Conservation (phyloP, 2,113 vertebrate genomes). For the Tretioscincus oriximinensis region DNA sequence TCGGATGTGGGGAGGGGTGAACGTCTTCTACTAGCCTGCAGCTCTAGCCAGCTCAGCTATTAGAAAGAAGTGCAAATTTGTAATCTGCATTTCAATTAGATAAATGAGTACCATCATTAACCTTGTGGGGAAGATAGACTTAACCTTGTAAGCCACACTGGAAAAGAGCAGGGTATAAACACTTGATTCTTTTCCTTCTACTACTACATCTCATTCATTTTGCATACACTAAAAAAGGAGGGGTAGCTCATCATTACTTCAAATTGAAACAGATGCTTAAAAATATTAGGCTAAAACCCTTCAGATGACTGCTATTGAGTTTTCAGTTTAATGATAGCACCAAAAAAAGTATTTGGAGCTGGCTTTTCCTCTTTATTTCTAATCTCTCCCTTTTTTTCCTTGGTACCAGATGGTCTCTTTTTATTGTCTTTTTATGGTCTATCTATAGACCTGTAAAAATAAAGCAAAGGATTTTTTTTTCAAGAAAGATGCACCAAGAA, state of each 20-base stretch:
- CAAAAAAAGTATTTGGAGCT: not conserved
- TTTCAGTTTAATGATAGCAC: not conserved
- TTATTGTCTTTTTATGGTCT: constrained; percentile 16
- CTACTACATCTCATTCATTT: not conserved
- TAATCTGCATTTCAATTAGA: too few relatives aligned
- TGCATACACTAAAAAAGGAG: not conserved
- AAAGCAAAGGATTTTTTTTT: not conserved
- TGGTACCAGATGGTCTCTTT: constrained; percentile 14
- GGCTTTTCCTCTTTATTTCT: too few relatives aligned
- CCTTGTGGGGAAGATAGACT: too few relatives aligned
- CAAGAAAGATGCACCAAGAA: constrained; percentile 3
- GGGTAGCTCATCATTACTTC: not conserved
- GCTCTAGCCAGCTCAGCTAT: too few relatives aligned
- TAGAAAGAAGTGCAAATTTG: too few relatives aligned
- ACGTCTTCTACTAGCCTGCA: too few relatives aligned
- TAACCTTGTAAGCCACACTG: too few relatives aligned
- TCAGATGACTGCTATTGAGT: not conserved
- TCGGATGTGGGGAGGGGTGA: too few relatives aligned
- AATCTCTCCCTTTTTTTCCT: not conserved
- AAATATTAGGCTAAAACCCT: not conserved
- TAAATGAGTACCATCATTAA: too few relatives aligned
- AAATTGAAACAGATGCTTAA: not conserved
- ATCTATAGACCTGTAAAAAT: constrained; percentile 20
- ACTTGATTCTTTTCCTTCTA: too few relatives aligned
- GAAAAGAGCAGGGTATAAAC: too few relatives aligned